Percentiles rank a stretch among this genome's conserved stretches.
Conservation (phyloP, 2,888 invertebrate genomes). For the Andrena dorsata region DNA sequence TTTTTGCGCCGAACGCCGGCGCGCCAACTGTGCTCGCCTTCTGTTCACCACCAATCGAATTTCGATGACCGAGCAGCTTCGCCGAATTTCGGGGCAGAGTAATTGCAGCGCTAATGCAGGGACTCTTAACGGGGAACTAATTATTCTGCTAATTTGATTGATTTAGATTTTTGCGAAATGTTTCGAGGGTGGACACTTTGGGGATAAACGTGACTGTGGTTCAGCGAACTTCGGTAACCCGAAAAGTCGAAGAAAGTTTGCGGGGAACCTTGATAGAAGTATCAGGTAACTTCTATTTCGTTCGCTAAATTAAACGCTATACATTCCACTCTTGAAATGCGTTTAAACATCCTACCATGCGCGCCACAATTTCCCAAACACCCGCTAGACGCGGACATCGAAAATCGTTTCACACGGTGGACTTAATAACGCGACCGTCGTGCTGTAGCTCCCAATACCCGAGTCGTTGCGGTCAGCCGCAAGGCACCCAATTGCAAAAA, state of each 20-base stretch:
- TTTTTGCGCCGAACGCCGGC: constrained; percentile 4
- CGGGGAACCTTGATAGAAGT: too few relatives aligned
- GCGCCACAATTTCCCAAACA: background rate
- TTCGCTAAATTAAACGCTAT: too few relatives aligned
- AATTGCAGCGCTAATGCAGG: constrained; percentile 29
- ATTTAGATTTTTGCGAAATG: too few relatives aligned
- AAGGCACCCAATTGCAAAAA: constrained; percentile 10
- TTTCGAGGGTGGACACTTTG: too few relatives aligned
- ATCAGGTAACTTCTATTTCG: too few relatives aligned
- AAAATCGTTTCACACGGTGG: constrained; percentile 17
- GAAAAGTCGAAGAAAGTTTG: too few relatives aligned
- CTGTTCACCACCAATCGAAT: constrained; percentile 3
- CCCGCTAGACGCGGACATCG: constrained; percentile 1
- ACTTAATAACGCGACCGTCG: constrained; percentile 30
- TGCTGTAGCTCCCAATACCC: background rate
- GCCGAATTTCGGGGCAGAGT: constrained; percentile 24
- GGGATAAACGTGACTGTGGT: too few relatives aligned
- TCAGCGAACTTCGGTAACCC: too few relatives aligned
- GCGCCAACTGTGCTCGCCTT: background rate
- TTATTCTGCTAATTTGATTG: constrained; percentile 16
- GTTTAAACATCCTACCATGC: too few relatives aligned
- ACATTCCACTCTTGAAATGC: too few relatives aligned
- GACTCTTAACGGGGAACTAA: constrained; percentile 6
- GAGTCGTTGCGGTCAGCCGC: constrained; percentile 35
- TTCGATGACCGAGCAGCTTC: constrained; percentile 8